These are phyloP conservation scores for Eunapius fragilis DNA, from an alignment of 37 sponge, comb jelly and placozoan species.

Conservation along the genomic window DNA sequence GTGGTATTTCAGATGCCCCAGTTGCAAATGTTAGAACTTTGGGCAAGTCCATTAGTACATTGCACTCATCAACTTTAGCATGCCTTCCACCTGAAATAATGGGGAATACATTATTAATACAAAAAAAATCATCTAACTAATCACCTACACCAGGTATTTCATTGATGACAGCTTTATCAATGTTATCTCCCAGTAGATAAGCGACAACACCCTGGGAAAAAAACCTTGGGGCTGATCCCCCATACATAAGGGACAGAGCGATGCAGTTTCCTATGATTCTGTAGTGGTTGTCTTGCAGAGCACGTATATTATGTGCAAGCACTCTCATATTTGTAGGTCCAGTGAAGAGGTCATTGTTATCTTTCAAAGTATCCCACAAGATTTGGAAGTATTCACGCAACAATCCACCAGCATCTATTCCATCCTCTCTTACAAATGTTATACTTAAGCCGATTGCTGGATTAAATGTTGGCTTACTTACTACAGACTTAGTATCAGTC, in stretches of 20 bases:
- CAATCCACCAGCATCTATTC: neutral
- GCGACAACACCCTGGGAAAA: neutral
- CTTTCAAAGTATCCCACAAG: neutral
- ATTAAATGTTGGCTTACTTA: neutral
- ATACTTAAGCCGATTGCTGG: neutral
- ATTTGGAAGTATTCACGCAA: neutral
- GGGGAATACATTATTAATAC: neutral
- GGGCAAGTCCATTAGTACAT: neutral
- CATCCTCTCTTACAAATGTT: neutral
- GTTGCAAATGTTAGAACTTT: slow-evolving; percentile 1
- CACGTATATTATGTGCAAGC: no score
- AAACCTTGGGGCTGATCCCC: slow-evolving; percentile 19
- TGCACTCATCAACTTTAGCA: neutral
- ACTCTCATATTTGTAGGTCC: no score
- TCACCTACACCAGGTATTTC: neutral
- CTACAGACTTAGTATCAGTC: neutral
- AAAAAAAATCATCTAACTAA: no score
- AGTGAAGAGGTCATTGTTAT: no score
- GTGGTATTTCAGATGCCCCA: neutral
- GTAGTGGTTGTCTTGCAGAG: no score
- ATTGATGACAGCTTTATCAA: neutral
- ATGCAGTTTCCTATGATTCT: no score
- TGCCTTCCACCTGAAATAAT: neutral
- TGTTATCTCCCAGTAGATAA: neutral
- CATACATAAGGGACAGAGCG: slow-evolving; percentile 3